Evolutionary conservation across 2,888 invertebrate species (phyloP), one percentile per base, ranked within the genome.

Genomic region (Stenodera caucasica): DNA sequence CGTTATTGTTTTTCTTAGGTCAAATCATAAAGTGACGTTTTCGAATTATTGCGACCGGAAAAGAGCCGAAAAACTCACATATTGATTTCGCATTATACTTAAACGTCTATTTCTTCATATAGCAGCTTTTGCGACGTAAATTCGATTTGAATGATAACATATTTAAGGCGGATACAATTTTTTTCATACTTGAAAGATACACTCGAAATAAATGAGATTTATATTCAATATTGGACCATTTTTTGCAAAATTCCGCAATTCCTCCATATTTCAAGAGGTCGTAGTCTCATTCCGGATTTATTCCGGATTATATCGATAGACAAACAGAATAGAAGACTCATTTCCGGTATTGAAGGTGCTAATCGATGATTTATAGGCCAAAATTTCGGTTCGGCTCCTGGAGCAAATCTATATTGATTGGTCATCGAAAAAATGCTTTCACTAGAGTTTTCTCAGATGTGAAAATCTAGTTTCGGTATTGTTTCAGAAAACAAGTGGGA

Each of bases 101-200:
- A 66, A 69, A 70, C 59, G 67, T 64, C 64, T 65, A 61, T 67
- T 67, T 63, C 61, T 64, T 62, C 65, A 67, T 69, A 69, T 56
- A 37, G 53, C 33, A 65, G 65, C 66, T 67, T 26, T 26, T 64
- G 63, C 65, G 61, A 35, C 45, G 55, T 54, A 66, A 70, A 69
- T 67, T 69, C 66, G 67, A 70, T 67, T 69, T 63, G 67, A 67
- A 66, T 67, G 67, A 69, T 67, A 70, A 67, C 67, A 69, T 69
- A 68, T 66, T 66, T 67, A 12, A 23, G 45, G 45, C 23, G 40
- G 40, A 40, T 15, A 18, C 37, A 8, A 1, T 11, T 21, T 23
- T 45, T 21, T 45, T 6, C 1, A 6, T 26, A 26, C 5, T 26
- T 26, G 21, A 21, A 23, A 12, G 12, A 21, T 37, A 37, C 8